A percentile compares a stretch with the other conserved stretches of the same genome.
Evolutionary conservation across 2,888 invertebrate species (phyloP).

Genomic region (Mythimna loreyi): DNA sequence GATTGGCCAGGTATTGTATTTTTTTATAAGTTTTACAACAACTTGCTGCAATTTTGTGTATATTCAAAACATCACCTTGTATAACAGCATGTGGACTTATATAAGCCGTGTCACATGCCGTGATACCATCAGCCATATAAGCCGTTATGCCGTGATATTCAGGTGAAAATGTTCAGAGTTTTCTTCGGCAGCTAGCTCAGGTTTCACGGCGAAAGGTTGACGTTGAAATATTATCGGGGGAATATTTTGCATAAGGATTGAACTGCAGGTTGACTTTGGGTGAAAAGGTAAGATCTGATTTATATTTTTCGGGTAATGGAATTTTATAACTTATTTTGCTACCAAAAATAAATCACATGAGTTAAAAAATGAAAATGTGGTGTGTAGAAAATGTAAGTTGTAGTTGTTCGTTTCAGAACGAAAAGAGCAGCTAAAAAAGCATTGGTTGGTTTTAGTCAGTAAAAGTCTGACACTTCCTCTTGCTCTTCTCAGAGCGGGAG

Average conservation of each 20-base stretch:
- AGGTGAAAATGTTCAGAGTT: conserved; percentile 51
- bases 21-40: too few relatives aligned
- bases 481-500: too few relatives aligned
- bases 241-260: conserved; percentile 39
- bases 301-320: background rate
- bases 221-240: conserved; percentile 51
- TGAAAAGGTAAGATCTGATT: background rate
- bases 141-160: conserved; percentile 27
- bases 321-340: background rate
- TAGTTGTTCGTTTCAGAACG: too few relatives aligned
- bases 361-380: too few relatives aligned
- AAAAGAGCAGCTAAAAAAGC: too few relatives aligned
- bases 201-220: conserved; percentile 33
- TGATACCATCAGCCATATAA: too few relatives aligned
- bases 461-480: too few relatives aligned
- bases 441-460: too few relatives aligned
- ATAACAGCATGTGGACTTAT: background rate
- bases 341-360: too few relatives aligned
- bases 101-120: conserved; percentile 39
- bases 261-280: conserved; percentile 23
- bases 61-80: background rate
- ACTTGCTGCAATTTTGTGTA: too few relatives aligned
- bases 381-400: too few relatives aligned
- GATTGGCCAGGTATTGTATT: too few relatives aligned
- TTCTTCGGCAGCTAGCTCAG: conserved; percentile 35